phyloP scores from a whole-genome alignment of 2,797 vertebrate genomes.

The Tarsius wallacei region DNA sequence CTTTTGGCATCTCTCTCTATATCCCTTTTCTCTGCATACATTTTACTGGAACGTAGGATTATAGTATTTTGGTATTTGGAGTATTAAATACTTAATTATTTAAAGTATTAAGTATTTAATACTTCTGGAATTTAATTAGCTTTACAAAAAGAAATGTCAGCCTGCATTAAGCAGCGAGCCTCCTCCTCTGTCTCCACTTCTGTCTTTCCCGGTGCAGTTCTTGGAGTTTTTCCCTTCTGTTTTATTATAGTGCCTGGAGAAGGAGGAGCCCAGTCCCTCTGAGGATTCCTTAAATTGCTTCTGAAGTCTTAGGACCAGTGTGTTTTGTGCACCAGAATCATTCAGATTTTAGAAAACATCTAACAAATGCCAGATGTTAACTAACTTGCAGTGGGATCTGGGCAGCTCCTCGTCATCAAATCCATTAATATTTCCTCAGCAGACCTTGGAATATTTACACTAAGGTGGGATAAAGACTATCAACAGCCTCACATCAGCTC shows the following conservation, averaged over 20 bases:
- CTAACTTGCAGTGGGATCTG: neutral
- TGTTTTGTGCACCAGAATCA: conserved; percentile 34
- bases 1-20: conserved; percentile 42
- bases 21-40: neutral
- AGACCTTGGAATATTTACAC: conserved; percentile 16
- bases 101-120: neutral
- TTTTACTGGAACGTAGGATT: neutral
- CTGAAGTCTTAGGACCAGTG: conserved; percentile 18
- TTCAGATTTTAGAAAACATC: conserved; percentile 62
- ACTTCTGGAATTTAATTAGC: conserved; percentile 31
- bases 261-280: neutral
- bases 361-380: neutral
- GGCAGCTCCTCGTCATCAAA: neutral
- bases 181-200: neutral
- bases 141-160: neutral
- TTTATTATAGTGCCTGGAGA: neutral
- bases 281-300: conserved; percentile 45
- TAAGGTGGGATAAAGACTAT: conserved; percentile 23
- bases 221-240: conserved; percentile 45
- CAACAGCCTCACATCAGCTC: neutral
- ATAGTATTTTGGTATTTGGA: neutral
- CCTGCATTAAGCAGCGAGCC: neutral
- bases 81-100: neutral
- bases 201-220: neutral
- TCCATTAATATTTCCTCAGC: conserved; percentile 28